Conservation (phyloP, 2,113 vertebrate genomes). For the Alaudala cheleensis region DNA sequence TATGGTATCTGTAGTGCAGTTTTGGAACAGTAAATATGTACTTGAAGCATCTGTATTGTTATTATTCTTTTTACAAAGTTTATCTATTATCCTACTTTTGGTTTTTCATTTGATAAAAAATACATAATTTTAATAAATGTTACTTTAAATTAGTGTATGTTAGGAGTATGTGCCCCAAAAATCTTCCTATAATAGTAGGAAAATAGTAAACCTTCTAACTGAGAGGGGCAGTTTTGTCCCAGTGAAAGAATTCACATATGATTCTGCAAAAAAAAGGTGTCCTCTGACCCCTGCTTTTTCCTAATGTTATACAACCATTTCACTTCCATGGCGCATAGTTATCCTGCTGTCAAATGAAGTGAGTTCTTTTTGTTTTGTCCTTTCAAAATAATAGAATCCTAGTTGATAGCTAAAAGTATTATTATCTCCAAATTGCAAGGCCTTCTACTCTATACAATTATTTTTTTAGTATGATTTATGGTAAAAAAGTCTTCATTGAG, state of each 20-base stretch:
- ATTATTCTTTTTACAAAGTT: background rate
- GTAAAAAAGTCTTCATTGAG: background rate
- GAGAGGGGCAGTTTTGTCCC: background rate
- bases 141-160: background rate
- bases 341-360: background rate
- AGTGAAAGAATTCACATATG: background rate
- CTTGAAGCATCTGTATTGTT: background rate
- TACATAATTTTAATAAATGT: background rate
- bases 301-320: background rate
- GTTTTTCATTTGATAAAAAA: background rate
- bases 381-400: background rate
- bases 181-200: too few species aligned
- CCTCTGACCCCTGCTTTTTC: background rate
- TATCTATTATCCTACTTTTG: background rate
- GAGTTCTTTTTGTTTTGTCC: background rate
- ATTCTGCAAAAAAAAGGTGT: background rate
- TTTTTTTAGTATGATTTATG: background rate
- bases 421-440: background rate
- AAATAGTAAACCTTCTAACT: background rate
- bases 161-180: background rate
- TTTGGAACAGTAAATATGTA: background rate
- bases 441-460: background rate
- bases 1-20: background rate
- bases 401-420: background rate
- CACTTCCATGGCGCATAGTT: background rate